Evolutionary conservation across 2,113 vertebrate species (phyloP), one percentile per base, ranked within the genome.

Genomic region (Malaclemys terrapin): DNA sequence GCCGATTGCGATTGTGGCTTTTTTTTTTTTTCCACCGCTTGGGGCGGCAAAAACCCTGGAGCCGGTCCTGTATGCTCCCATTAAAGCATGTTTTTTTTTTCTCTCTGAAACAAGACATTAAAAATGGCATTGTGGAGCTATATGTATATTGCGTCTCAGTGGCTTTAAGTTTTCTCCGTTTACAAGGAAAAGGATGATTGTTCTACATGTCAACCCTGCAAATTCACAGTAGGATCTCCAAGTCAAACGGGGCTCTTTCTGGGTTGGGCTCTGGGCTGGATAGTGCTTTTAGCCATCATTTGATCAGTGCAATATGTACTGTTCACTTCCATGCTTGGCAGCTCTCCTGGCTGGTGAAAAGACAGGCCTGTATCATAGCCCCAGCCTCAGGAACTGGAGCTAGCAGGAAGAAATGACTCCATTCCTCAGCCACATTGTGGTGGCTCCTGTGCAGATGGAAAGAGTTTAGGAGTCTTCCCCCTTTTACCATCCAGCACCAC

Each of bases 81-180:
- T 94, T 93, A 85, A 91, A 94, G 93, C 84, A n/a, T 96, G 17
- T 94, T 96, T 93, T 91, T 87, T 87, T 42, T 93, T 90, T 89
- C 27, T 16, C 27, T 97, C 45, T 91, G 80, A 76, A 53, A 96
- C 93, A 86, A 84, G 52, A 85, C 84, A 89, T 53, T 85, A 50
- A 88, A 91, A 90, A 90, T 93, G 82, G 52, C 86, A 82, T 95
- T 88, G 59, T 94, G 89, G 88, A 86, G 56, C 94, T 80, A 2
- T 10, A 82, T 93, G 69, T 82, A 93, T 90, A 82, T 69, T 94
- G 54, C 19, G 53, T 54, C 88, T 95, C 90, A 82, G 80, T 90
- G 85, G 88, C 54, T 96, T 94, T 94, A 93, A 94, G 96, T 47
- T 5, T 95, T 96, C 96, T 91, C 80, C 31, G 76, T 94, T 96